A percentile compares a stretch with the other conserved stretches of the same genome.
Conservation (phyloP, 2,113 vertebrate species). For the Chaetops frenatus region DNA sequence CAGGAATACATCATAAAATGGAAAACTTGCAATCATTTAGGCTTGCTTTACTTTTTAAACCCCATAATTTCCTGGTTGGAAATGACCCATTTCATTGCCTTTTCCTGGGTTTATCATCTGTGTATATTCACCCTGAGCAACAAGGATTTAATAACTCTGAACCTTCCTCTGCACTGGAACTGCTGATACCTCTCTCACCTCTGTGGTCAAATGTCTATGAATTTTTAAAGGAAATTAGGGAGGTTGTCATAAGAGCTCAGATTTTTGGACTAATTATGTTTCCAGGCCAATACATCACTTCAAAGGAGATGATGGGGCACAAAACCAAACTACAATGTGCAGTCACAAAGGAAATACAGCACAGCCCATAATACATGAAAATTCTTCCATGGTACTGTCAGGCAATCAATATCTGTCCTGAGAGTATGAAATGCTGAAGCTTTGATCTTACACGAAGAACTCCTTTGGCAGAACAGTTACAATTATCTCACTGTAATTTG, state of each 20-base stretch:
- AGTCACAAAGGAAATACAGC: not conserved
- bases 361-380: not conserved
- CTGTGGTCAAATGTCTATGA: not conserved
- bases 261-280: not conserved
- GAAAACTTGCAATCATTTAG: not conserved
- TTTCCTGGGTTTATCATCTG: not conserved
- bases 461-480: not conserved
- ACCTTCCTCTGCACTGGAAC: not conserved
- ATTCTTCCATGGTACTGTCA: not conserved
- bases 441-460: conserved; percentile 34
- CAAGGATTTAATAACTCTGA: not conserved
- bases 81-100: not conserved
- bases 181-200: not conserved
- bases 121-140: not conserved
- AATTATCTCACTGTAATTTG: not conserved
- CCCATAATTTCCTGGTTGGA: conserved; percentile 12
- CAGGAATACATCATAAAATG: not conserved
- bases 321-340: not conserved
- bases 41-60: conserved; percentile 5
- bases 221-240: not conserved
- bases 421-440: conserved; percentile 7
- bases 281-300: not conserved
- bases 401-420: not conserved
- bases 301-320: not conserved
- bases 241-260: not conserved